Conservation (phyloP, 2,888 invertebrate species). For the Nezara viridula region DNA sequence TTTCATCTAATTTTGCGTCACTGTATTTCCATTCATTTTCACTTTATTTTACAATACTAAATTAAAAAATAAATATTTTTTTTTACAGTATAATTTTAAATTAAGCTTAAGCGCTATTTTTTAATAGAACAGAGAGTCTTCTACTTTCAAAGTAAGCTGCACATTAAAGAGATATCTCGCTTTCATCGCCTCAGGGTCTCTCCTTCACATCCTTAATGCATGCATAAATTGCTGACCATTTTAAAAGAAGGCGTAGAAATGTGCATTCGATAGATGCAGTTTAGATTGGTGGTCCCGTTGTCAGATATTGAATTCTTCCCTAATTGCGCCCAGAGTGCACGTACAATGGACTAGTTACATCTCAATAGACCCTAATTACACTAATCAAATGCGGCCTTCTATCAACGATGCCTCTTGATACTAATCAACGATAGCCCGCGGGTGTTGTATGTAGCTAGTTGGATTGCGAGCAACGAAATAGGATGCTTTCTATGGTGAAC, state of each 20-base stretch:
- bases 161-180: not conserved
- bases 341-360: slow-evolving; percentile 30
- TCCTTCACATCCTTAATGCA: not conserved
- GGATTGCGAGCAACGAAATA: not conserved
- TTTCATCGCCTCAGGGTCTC: not conserved
- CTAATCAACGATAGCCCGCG: not conserved
- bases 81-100: not conserved
- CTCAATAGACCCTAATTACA: slow-evolving; percentile 19
- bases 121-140: not conserved
- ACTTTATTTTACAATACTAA: too few species aligned
- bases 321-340: not conserved
- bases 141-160: not conserved
- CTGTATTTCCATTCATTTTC: too few species aligned
- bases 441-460: not conserved
- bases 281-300: not conserved
- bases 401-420: not conserved
- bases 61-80: too few species aligned
- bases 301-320: not conserved
- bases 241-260: not conserved
- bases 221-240: not conserved
- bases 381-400: not conserved
- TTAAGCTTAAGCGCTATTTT: not conserved
- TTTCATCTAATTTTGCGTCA: too few species aligned
- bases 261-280: not conserved
- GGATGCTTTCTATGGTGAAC: not conserved